phyloP scores from a whole-genome alignment of 1,140 invertebrate genomes.

The Atta texana region DNA sequence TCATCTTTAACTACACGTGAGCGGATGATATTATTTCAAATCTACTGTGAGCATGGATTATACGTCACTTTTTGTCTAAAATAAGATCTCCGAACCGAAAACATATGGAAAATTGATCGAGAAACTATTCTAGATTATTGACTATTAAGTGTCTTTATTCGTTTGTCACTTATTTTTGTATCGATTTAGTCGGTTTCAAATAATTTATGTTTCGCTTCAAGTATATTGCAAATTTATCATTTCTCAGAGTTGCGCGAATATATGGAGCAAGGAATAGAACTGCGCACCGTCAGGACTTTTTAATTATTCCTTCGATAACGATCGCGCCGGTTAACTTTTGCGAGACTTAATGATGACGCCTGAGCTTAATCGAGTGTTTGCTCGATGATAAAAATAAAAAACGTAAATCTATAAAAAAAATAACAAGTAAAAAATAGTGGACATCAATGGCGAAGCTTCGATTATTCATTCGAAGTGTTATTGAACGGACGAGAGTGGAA shows the following conservation, averaged over 20 bases:
- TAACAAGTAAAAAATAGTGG: conserved; percentile 43
- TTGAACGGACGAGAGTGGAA: conserved; percentile 25
- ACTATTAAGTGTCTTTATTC: neutral
- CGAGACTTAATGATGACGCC: conserved; percentile 10
- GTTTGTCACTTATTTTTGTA: conserved; percentile 34
- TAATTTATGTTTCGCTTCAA: neutral
- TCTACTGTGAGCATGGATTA: neutral
- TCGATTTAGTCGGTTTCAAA: neutral
- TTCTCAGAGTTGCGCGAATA: conserved; percentile 36
- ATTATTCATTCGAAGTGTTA: conserved; percentile 44
- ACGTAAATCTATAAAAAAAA: conserved; percentile 35
- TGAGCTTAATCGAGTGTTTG: conserved; percentile 1
- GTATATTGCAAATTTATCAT: conserved; percentile 35
- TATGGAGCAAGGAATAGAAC: conserved; percentile 36
- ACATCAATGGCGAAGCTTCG: conserved; percentile 38
- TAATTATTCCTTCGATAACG: conserved; percentile 52
- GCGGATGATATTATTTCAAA: neutral
- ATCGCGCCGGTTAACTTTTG: conserved; percentile 25
- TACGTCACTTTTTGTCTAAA: neutral
- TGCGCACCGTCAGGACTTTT: neutral
- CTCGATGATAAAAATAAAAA: conserved; percentile 53
- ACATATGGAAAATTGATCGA: neutral
- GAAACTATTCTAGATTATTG: neutral
- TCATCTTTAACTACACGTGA: neutral
- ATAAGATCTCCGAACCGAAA: neutral